Base-by-base conservation (phyloP, 2,113 vertebrate species). In the Corythoichthys haematopterus region DNA sequence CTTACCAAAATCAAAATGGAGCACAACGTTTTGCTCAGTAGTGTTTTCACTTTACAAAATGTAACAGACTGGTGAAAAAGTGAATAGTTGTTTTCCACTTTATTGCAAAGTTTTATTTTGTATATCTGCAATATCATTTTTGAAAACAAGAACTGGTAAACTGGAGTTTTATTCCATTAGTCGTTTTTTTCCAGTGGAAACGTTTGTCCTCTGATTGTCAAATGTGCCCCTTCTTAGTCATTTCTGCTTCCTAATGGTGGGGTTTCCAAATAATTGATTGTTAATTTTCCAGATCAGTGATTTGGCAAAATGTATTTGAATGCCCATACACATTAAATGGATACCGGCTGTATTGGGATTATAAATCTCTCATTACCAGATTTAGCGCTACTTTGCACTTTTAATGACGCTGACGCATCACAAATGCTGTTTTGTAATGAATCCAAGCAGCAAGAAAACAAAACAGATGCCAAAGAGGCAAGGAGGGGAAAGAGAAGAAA, bases 381-480 rank as follows among this genome's bases (percentile, higher is more conserved):
- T 60, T 40, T 38, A 9, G 58, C 58, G 16, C 12, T 9, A 57
- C 33, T 60, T 60, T 60, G 36, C 58, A 60, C 55, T 55, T 55
- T 55, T 55, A 55, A 55, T 55, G 52, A 55, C 11, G 52, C 52
- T 55, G 52, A 55, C 52, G 3, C 52, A 33, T 11, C 52, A 55
- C 20, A 55, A 55, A 55, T 55, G 52, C 52, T 55, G 55, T 57
- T 57, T 57, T 35, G 55, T 36, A 36, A 57, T 57, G 55, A 57
- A 57, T 35, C 6, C 12, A 57, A 13, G 33, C 55, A 33, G 55
- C 55, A 76, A 80, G 82, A 84, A 79, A 81, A 77, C 57, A 73
- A 5, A 20, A 64, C 60, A 13, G 4, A 47, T 76, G 81, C 86
- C 81, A 83, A 85, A 69, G 81, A 82, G 70, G 76, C 67, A 66